These are phyloP conservation scores for Poeciliopsis prolifica DNA, from an alignment of 2,113 vertebrate genomes.

Conservation along the genomic window DNA sequence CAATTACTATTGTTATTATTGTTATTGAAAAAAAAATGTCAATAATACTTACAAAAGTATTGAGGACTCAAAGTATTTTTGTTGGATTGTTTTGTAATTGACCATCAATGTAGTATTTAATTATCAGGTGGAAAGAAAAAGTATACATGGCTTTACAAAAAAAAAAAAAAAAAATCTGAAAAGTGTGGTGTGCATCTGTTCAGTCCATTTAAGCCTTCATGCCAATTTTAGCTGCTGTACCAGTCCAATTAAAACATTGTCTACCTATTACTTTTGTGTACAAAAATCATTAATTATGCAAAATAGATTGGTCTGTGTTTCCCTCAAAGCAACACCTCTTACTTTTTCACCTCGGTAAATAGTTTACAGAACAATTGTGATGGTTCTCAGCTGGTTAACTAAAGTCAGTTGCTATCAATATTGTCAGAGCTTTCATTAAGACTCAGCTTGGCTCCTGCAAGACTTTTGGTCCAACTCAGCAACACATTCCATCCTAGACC, in stretches of 20 bases:
- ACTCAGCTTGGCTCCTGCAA: no score
- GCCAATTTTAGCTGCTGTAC: no score
- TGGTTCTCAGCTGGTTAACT: not conserved
- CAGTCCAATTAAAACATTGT: not conserved
- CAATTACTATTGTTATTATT: not conserved
- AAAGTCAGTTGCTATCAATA: not conserved
- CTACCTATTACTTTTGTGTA: not conserved
- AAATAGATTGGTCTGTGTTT: not conserved
- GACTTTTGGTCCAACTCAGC: no score
- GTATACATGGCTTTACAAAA: no score
- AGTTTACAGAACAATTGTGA: not conserved
- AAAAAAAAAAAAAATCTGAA: no score
- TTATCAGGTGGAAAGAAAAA: no score
- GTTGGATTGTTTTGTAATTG: not conserved
- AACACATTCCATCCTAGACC: no score
- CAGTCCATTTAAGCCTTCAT: no score
- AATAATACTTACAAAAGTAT: not conserved
- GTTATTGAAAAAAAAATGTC: no score
- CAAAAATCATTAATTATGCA: not conserved
- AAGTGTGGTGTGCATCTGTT: no score
- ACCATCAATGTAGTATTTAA: no score
- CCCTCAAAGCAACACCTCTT: not conserved
- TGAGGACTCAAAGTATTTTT: not conserved
- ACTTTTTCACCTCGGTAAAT: not conserved
- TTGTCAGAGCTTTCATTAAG: constrained; percentile 36